Conservation (phyloP, 2,888 invertebrate genomes). For the Athripsodes cinereus region DNA sequence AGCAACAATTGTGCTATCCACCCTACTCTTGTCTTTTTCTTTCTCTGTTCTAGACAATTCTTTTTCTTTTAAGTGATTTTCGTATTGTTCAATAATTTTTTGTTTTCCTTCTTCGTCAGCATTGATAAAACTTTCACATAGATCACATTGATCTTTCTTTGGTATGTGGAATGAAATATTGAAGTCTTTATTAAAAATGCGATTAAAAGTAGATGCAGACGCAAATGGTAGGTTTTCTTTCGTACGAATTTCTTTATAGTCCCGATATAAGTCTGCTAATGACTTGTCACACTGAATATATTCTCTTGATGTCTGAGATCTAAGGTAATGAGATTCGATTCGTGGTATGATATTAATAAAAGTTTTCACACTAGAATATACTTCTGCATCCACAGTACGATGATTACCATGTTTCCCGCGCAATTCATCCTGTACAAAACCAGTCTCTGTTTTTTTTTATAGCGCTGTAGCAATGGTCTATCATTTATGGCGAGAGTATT, state of each 20-base stretch:
- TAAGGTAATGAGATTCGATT: neutral
- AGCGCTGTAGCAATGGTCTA: neutral
- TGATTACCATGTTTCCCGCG: neutral
- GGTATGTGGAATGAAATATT: neutral
- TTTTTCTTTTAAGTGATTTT: neutral
- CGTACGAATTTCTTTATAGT: neutral
- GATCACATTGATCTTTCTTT: neutral
- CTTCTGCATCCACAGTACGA: neutral
- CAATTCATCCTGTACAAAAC: neutral
- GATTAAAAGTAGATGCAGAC: neutral
- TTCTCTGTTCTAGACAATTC: neutral
- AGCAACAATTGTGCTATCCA: neutral
- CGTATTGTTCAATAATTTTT: neutral
- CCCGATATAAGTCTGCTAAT: neutral
- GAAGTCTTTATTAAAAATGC: neutral
- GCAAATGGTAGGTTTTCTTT: neutral
- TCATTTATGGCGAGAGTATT: neutral
- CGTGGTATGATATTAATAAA: neutral
- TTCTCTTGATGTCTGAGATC: neutral
- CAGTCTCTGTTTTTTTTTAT: neutral
- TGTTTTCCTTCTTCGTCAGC: neutral
- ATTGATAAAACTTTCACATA: neutral
- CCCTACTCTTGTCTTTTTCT: neutral
- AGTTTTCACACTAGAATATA: neutral
- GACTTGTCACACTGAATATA: neutral